Conservation (phyloP, 2,888 invertebrate species). For the Melanotus villosus region DNA sequence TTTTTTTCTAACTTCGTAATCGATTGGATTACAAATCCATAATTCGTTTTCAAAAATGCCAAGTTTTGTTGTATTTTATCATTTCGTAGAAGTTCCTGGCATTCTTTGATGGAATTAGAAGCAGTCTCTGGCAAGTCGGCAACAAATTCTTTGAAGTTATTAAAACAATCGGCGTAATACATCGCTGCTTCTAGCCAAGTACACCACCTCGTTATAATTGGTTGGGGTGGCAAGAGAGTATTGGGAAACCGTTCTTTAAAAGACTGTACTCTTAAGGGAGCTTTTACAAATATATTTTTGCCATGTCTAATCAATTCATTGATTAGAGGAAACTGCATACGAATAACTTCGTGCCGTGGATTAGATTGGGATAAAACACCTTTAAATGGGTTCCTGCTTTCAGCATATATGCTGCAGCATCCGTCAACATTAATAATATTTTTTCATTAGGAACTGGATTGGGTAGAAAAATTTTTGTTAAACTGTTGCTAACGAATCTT, state of each 20-base stretch:
- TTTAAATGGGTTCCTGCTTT: constrained; percentile 14
- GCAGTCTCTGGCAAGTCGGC: not conserved
- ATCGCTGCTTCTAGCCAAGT: not conserved
- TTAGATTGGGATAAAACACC: constrained; percentile 9
- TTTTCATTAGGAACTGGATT: not conserved
- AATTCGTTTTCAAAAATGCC: constrained; percentile 7
- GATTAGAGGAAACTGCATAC: not conserved
- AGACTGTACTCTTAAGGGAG: not conserved
- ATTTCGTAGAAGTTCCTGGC: not conserved
- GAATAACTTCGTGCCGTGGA: constrained; percentile 8
- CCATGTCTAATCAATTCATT: not conserved
- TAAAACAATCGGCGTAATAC: not conserved
- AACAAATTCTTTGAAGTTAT: not conserved
- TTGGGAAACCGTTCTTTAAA: not conserved
- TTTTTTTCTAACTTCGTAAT: constrained; percentile 1
- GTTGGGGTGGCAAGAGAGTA: not conserved
- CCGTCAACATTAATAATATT: constrained; percentile 12
- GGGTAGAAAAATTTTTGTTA: constrained; percentile 7
- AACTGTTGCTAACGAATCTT: not conserved
- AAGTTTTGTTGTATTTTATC: not conserved
- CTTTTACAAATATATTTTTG: constrained; percentile 5
- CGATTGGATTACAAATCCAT: not conserved
- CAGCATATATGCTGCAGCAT: constrained; percentile 18
- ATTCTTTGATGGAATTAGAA: not conserved
- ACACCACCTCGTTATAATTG: not conserved